Evolutionary conservation across 2,797 vertebrate species (phyloP).

Genomic region (Jordanella pulchra): DNA sequence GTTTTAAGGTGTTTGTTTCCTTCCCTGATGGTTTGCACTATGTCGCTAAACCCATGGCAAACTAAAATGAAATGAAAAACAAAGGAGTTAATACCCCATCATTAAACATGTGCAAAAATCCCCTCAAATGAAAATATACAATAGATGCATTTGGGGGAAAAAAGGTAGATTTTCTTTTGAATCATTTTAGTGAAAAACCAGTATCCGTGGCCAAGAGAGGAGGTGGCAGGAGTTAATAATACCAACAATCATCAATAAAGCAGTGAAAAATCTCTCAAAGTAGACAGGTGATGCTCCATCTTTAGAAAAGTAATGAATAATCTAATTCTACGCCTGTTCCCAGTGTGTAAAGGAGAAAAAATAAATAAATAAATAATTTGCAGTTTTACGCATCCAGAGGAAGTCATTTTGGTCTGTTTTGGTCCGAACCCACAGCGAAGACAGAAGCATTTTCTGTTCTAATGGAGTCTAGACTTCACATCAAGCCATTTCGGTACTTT

Average conservation of each 20-base stretch:
- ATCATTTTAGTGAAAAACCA: background rate
- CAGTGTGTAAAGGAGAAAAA: background rate
- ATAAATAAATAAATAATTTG: background rate
- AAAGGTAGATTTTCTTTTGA: background rate
- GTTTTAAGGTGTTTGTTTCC: background rate
- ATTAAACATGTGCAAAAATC: background rate
- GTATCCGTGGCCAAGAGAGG: slow-evolving; percentile 19
- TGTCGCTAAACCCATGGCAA: background rate
- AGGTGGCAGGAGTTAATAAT: slow-evolving; percentile 61
- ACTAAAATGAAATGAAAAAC: background rate
- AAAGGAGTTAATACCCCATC: background rate
- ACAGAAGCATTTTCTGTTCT: slow-evolving; percentile 16
- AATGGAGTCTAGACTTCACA: slow-evolving; percentile 17
- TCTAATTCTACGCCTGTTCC: slow-evolving; percentile 30
- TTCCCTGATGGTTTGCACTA: background rate
- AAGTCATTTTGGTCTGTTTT: slow-evolving; percentile 14
- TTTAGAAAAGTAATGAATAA: slow-evolving; percentile 44
- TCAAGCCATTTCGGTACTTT: slow-evolving; percentile 25
- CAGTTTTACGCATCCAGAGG: background rate
- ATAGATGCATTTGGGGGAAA: background rate
- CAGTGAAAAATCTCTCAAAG: slow-evolving; percentile 47
- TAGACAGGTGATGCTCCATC: slow-evolving; percentile 51
- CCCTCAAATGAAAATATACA: background rate
- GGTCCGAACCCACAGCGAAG: slow-evolving; percentile 5
- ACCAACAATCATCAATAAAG: slow-evolving; percentile 68